These are phyloP conservation scores for Cryptotermes secundus DNA, from an alignment of 1,140 invertebrate species.

Conservation along the genomic window DNA sequence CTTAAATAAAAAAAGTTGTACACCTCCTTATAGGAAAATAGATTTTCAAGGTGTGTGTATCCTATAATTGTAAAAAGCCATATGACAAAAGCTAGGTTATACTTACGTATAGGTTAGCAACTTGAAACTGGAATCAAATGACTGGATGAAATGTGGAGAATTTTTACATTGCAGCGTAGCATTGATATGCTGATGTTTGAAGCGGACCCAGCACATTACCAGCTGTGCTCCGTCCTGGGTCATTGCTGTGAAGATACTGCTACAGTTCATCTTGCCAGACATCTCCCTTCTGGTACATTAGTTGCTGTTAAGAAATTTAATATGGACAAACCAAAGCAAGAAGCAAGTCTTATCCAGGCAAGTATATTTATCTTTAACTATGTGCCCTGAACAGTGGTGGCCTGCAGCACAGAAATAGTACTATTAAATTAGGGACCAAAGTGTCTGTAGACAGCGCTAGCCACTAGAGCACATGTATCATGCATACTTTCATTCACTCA, in stretches of 20 bases:
- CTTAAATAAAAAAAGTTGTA: too few relatives aligned
- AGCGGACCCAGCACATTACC: constrained; percentile 43
- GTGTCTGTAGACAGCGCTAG: too few relatives aligned
- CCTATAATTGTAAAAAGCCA: too few relatives aligned
- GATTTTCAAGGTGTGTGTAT: too few relatives aligned
- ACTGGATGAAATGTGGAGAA: neutral
- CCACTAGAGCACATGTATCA: too few relatives aligned
- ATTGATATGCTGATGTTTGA: constrained; percentile 40
- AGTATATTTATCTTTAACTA: neutral
- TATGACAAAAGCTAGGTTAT: too few relatives aligned
- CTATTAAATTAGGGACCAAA: too few relatives aligned
- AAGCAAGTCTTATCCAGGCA: constrained; percentile 66
- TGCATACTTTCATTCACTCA: too few relatives aligned
- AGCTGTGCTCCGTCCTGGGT: constrained; percentile 56
- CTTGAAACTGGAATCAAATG: neutral
- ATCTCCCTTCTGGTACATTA: constrained; percentile 63
- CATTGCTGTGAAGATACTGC: constrained; percentile 67
- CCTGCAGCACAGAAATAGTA: too few relatives aligned
- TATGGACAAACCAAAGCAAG: constrained; percentile 67
- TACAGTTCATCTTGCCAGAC: constrained; percentile 66
- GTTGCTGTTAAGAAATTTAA: constrained; percentile 75
- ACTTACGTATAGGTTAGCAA: neutral
- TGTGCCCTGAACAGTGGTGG: too few relatives aligned
- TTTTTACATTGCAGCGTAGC: neutral
- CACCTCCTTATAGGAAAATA: too few relatives aligned